A percentile compares a stretch with the other conserved stretches of the same genome.
These are phyloP conservation scores for Calliphora vicina DNA, from an alignment of 1,140 invertebrate species.

Conservation along the genomic window DNA sequence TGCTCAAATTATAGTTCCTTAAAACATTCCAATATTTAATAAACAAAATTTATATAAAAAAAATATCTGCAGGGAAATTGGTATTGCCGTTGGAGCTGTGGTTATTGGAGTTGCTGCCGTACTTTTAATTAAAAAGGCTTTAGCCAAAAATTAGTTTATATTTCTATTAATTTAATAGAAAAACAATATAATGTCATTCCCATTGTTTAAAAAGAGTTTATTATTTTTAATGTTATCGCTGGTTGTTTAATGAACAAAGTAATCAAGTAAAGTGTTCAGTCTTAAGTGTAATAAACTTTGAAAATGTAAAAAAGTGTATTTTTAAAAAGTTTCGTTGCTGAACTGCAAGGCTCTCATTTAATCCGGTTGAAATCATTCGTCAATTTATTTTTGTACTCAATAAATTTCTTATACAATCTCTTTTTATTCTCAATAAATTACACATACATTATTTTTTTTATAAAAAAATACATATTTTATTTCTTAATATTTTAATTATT, in stretches of 20 bases:
- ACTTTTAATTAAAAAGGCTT: slow-evolving; percentile 43
- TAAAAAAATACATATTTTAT: slow-evolving; percentile 1
- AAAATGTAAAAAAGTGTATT: no score
- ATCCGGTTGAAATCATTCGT: no score
- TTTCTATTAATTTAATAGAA: background rate
- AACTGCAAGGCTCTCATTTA: no score
- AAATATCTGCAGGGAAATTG: slow-evolving; percentile 49
- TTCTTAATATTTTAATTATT: background rate
- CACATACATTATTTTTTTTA: background rate
- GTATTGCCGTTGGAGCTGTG: slow-evolving; percentile 56
- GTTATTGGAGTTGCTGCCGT: slow-evolving; percentile 58
- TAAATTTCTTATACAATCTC: background rate
- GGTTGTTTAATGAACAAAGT: background rate
- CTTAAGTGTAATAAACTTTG: background rate
- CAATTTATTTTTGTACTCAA: no score
- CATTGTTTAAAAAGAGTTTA: background rate
- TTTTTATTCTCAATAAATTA: background rate
- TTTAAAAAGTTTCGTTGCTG: no score
- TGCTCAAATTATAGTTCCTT: background rate
- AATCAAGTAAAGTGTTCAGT: background rate
- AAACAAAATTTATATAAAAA: background rate
- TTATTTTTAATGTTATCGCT: background rate
- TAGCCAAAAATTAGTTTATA: slow-evolving; percentile 18
- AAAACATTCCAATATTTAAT: background rate
- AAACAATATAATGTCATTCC: slow-evolving; percentile 9